These are phyloP conservation scores for Agyllia agylla DNA, from an alignment of 2,888 invertebrate species.

Conservation along the genomic window DNA sequence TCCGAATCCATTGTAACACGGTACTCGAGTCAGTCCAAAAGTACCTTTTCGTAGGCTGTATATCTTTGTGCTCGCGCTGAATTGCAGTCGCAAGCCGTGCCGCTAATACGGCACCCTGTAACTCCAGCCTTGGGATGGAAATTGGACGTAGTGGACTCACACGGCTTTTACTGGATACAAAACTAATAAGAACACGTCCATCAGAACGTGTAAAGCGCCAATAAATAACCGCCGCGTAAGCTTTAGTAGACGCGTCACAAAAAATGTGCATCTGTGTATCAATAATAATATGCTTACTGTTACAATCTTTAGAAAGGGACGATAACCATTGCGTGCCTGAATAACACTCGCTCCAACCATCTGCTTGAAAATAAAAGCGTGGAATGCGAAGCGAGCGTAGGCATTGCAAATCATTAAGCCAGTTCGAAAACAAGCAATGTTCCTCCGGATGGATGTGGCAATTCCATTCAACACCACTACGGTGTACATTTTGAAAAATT, in stretches of 20 bases:
- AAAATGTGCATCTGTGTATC: constrained; percentile 73
- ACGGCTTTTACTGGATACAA: constrained; percentile 42
- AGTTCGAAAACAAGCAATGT: not conserved
- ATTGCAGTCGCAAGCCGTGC: not conserved
- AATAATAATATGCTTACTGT: not conserved
- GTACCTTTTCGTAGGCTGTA: constrained; percentile 12
- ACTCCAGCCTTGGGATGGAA: not conserved
- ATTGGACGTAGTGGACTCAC: not conserved
- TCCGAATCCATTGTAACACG: constrained; percentile 60
- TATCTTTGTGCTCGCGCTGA: not conserved
- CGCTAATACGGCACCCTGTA: constrained; percentile 2
- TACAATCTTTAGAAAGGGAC: not conserved
- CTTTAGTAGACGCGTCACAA: constrained; percentile 77
- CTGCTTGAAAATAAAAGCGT: not conserved
- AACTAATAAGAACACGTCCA: constrained; percentile 49
- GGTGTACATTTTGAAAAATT: constrained; percentile 63
- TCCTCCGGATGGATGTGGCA: constrained; percentile 55
- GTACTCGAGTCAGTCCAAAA: constrained; percentile 70
- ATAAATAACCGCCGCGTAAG: constrained; percentile 76
- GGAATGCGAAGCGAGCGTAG: not conserved
- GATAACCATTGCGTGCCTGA: not conserved
- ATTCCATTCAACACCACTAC: constrained; percentile 58
- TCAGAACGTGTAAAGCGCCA: constrained; percentile 54
- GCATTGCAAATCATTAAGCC: not conserved
- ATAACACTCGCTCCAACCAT: not conserved